Evolutionary conservation across 1,140 invertebrate species (phyloP).

Genomic region (Cotesia glomerata): DNA sequence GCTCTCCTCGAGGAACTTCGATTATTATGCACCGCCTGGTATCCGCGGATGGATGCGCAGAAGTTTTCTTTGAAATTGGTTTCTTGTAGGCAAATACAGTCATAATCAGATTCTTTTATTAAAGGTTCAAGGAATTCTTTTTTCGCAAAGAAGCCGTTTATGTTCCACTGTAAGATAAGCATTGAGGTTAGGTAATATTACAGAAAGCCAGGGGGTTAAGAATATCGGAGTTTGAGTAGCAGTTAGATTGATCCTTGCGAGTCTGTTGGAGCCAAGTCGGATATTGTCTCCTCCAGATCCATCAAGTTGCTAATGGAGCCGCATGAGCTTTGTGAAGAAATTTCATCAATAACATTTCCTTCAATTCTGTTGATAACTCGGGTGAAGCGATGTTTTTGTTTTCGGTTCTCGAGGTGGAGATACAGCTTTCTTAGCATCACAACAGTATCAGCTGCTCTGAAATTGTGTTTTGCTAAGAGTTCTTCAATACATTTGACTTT

Average conservation of each 20-base stretch:
- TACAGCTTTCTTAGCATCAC: background rate
- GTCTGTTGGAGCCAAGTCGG: background rate
- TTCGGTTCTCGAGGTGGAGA: background rate
- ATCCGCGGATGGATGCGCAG: conserved; percentile 34
- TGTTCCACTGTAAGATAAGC: background rate
- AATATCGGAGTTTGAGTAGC: background rate
- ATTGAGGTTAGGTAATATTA: background rate
- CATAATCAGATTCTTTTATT: background rate
- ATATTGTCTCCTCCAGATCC: background rate
- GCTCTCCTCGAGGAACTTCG: conserved; percentile 23
- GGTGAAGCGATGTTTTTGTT: background rate
- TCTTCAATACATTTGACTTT: background rate
- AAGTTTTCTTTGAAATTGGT: conserved; percentile 38
- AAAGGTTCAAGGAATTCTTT: background rate
- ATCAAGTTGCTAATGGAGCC: background rate
- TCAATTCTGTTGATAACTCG: background rate
- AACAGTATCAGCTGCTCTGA: background rate
- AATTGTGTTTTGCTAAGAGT: background rate
- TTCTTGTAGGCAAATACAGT: conserved; percentile 38
- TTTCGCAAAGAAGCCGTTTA: background rate
- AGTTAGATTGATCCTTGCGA: background rate
- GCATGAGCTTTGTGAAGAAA: background rate
- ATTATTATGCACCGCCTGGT: conserved; percentile 38
- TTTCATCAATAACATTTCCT: background rate
- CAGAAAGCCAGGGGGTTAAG: too few relatives aligned